Evolutionary conservation across 1,140 invertebrate genomes (phyloP).

Genomic region (Drosophila mauritiana): DNA sequence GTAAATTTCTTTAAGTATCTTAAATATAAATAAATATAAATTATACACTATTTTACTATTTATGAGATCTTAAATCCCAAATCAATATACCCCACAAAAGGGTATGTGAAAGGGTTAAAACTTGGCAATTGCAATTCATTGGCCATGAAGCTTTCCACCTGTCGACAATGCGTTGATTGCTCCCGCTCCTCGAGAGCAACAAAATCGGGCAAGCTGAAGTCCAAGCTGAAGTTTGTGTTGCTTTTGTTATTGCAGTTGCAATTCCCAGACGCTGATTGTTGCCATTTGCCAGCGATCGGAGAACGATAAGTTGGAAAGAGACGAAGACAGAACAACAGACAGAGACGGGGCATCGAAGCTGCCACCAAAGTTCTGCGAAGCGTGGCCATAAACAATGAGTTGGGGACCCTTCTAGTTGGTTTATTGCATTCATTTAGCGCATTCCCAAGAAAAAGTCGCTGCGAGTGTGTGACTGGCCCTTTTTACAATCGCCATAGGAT

Average conservation of each 20-base stretch:
- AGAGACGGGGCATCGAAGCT: constrained; percentile 8
- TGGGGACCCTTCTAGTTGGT: constrained; percentile 51
- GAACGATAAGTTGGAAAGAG: constrained; percentile 23
- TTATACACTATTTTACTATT: too few species aligned
- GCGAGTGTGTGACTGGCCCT: constrained; percentile 37
- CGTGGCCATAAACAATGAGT: constrained; percentile 56
- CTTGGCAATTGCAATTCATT: constrained; percentile 59
- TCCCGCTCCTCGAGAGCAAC: constrained; percentile 47
- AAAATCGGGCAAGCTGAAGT: constrained; percentile 20
- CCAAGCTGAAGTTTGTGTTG: constrained; percentile 31
- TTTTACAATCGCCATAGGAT: constrained; percentile 48
- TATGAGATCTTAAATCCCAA: background rate
- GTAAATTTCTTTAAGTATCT: too few species aligned
- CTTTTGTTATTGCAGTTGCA: constrained; percentile 33
- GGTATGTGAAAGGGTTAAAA: constrained; percentile 20
- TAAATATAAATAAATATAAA: too few species aligned
- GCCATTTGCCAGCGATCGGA: constrained; percentile 69
- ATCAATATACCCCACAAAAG: background rate
- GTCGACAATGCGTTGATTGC: constrained; percentile 78
- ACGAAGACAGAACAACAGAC: background rate
- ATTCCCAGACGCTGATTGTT: constrained; percentile 61
- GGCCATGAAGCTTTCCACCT: constrained; percentile 77
- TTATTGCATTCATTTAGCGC: constrained; percentile 77
- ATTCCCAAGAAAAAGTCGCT: constrained; percentile 32
- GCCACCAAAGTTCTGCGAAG: constrained; percentile 44